Evolutionary conservation across 2,888 invertebrate genomes (phyloP), one percentile per base, ranked within the genome.

Genomic region (Chrysodeixis includens): DNA sequence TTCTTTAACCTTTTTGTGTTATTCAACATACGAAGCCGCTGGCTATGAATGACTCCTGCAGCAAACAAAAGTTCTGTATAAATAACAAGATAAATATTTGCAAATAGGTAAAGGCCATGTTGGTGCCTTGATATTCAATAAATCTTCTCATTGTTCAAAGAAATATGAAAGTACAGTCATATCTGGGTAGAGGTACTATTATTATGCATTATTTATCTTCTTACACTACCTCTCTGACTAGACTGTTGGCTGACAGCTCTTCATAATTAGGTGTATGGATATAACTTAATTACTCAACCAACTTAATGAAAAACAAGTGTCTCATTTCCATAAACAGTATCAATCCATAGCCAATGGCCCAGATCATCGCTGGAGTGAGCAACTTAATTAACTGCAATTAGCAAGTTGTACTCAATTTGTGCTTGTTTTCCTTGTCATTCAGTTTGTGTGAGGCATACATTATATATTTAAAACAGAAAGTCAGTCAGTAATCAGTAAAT

Each of bases 271-370:
- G n/a, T n/a, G n/a, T n/a, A n/a, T n/a, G n/a, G n/a, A n/a, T n/a
- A n/a, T n/a, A n/a, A 32, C 9, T 6, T 5, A 0, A n/a, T 40
- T n/a, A n/a, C 14, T 4, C 30, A 59, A 49, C 40, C 9, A 18
- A 49, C 62, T 32, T 1, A 6, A 30, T 52, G 55, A 54, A 53
- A 32, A 56, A 69, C 51, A 22, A 14, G 8, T 7, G 51, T 10
- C 52, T 62, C 54, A 59, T 46, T 65, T 56, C 53, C 58, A 58
- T 57, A 61, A 73, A 55, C 54, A 72, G 18, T 56, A 59, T 55
- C 14, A 32, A 57, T 66, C 18, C 44, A 56, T 62, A 77, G 18
- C 16, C 54, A 60, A 30, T 77, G 64, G 61, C 62, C 63, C 54
- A 6, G 10, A 62, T 67, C 51, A 62, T 54, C n/a, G 6, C 40